phyloP scores from a whole-genome alignment of 64 coral and sea anemone species.

The Stylophora pistillata region DNA sequence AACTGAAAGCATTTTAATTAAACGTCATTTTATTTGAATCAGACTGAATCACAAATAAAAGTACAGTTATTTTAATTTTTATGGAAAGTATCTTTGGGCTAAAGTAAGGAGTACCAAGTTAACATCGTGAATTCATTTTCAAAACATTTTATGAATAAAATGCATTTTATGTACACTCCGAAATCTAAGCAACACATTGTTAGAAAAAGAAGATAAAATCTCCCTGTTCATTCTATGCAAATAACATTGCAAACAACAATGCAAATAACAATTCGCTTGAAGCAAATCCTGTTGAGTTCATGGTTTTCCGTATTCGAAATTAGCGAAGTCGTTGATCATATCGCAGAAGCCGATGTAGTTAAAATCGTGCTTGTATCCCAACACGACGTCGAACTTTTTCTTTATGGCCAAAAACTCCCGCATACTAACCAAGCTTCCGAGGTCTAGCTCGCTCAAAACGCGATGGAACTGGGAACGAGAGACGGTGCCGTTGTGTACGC shows the following conservation, averaged over 20 bases:
- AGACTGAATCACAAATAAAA: not conserved
- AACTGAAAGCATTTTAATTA: not conserved
- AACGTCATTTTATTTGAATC: not conserved
- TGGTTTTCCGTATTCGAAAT: constrained; percentile 92
- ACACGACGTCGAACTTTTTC: constrained; percentile 94
- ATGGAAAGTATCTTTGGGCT: not conserved
- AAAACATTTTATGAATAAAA: constrained; percentile 10
- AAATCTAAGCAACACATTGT: not conserved
- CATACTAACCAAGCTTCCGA: constrained; percentile 89
- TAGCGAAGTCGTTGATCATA: constrained; percentile 92
- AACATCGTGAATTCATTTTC: not conserved
- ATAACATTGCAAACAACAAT: too few species aligned
- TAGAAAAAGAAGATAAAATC: not conserved
- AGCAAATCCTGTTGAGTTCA: constrained; percentile 25
- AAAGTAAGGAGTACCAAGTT: not conserved
- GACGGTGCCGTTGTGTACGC: constrained; percentile 94
- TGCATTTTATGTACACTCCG: constrained; percentile 1
- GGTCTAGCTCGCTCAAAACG: constrained; percentile 90
- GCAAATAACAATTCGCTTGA: not conserved
- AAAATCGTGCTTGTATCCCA: constrained; percentile 95
- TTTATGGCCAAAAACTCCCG: constrained; percentile 86
- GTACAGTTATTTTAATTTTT: not conserved
- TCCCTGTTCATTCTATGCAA: not conserved
- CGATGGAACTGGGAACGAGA: constrained; percentile 96
- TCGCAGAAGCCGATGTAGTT: constrained; percentile 97